phyloP scores from a whole-genome alignment of 2,888 invertebrate genomes.

The Periphyllus acericola region DNA sequence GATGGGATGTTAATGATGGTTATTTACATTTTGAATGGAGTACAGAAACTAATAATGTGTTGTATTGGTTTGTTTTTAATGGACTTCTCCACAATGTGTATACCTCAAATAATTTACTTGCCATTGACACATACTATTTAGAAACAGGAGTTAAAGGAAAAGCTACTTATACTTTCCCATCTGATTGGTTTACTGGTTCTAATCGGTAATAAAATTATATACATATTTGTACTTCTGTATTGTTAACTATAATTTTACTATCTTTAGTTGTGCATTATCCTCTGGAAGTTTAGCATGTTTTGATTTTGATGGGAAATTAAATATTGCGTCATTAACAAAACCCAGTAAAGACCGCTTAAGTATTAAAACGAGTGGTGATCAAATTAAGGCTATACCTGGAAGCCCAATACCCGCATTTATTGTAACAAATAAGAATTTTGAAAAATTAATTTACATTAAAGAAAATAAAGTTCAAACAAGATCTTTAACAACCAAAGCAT shows the following conservation, averaged over 20 bases:
- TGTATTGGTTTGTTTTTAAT: slow-evolving; percentile 63
- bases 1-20: slow-evolving; percentile 82
- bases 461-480: slow-evolving; percentile 2
- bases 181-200: slow-evolving; percentile 33
- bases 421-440: slow-evolving; percentile 46
- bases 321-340: slow-evolving; percentile 44
- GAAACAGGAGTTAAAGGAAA: slow-evolving; percentile 55
- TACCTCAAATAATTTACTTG: slow-evolving; percentile 26
- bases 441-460: slow-evolving; percentile 52
- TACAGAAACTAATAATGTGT: slow-evolving; percentile 62
- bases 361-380: slow-evolving; percentile 17
- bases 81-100: slow-evolving; percentile 43
- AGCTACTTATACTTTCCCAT: slow-evolving; percentile 35
- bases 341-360: slow-evolving; percentile 22
- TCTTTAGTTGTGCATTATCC: slow-evolving; percentile 54
- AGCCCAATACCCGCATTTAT: slow-evolving; percentile 56
- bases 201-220: slow-evolving; percentile 24
- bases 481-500: slow-evolving; percentile 8
- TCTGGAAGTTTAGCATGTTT: slow-evolving; percentile 53
- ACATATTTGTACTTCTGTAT: not conserved
- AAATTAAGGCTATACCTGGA: slow-evolving; percentile 41
- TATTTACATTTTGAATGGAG: slow-evolving; percentile 81
- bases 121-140: slow-evolving; percentile 40
- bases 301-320: slow-evolving; percentile 31
- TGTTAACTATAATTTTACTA: slow-evolving; percentile 3